Conservation (phyloP, 2,797 vertebrate genomes). For the Sebastes matsubarae region DNA sequence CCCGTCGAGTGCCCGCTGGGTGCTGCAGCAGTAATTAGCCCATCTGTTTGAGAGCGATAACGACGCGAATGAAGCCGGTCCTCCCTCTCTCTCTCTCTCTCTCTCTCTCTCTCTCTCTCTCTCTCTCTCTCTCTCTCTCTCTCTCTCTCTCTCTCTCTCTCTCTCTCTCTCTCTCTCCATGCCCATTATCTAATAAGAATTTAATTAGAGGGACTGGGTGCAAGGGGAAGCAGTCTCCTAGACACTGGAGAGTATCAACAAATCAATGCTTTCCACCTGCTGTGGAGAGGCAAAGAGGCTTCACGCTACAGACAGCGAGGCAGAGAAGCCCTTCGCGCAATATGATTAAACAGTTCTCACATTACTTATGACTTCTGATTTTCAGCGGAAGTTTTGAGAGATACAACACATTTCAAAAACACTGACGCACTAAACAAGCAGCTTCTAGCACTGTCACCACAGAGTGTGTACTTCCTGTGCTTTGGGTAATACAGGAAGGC, state of each 20-base stretch:
- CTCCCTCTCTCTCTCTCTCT: not conserved
- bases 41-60: conserved; percentile 71
- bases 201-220: conserved; percentile 64
- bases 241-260: conserved; percentile 39
- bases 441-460: not conserved
- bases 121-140: not conserved
- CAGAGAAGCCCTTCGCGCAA: not conserved
- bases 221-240: conserved; percentile 4
- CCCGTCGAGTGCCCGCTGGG: conserved; percentile 21
- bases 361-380: not conserved
- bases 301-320: not conserved
- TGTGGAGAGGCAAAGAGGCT: conserved; percentile 9
- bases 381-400: not conserved
- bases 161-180: conserved; percentile 18
- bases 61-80: conserved; percentile 19
- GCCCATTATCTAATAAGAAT: conserved; percentile 73
- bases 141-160: too few relatives aligned
- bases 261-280: conserved; percentile 53
- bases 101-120: too few relatives aligned
- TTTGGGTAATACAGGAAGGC: conserved; percentile 12
- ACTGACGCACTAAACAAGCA: not conserved
- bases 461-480: conserved; percentile 16
- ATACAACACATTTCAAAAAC: not conserved
- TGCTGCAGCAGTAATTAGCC: conserved; percentile 73
- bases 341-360: not conserved